These are phyloP conservation scores for Drosophila pegasa DNA, from an alignment of 2,888 invertebrate species.

Conservation along the genomic window DNA sequence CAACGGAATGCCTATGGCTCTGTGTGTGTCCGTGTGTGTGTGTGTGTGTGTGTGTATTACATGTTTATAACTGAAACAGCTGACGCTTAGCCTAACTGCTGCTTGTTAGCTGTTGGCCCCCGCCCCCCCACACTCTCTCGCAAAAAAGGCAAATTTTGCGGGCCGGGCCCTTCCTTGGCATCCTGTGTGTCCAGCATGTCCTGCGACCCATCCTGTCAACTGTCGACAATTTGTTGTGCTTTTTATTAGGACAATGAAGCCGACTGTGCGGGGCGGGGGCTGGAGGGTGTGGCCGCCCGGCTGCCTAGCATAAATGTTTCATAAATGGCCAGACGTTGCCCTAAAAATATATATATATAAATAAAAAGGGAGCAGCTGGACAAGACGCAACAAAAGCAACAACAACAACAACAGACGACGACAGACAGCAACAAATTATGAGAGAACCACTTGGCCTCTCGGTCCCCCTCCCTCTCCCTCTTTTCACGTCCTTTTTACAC, in stretches of 20 bases:
- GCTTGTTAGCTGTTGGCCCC: slow-evolving; percentile 55
- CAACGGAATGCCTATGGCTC: slow-evolving; percentile 35
- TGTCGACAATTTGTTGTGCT: slow-evolving; percentile 77
- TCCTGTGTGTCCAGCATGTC: slow-evolving; percentile 11
- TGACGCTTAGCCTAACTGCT: slow-evolving; percentile 18
- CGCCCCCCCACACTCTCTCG: not conserved
- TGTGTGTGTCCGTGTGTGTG: slow-evolving; percentile 22
- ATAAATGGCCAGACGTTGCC: slow-evolving; percentile 58
- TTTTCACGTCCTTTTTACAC: not conserved
- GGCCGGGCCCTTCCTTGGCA: not conserved
- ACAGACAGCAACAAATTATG: slow-evolving; percentile 56
- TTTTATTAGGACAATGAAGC: slow-evolving; percentile 67
- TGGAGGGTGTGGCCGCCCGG: slow-evolving; percentile 11
- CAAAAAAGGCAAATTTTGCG: slow-evolving; percentile 51
- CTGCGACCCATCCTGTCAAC: slow-evolving; percentile 52
- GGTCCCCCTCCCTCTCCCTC: not conserved
- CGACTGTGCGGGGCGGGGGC: not conserved
- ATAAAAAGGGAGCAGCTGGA: slow-evolving; percentile 6
- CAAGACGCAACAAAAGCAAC: slow-evolving; percentile 4
- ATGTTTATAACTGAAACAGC: slow-evolving; percentile 38
- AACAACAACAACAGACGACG: slow-evolving; percentile 2
- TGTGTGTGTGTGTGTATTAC: slow-evolving; percentile 33
- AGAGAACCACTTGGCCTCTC: slow-evolving; percentile 42
- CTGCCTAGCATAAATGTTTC: slow-evolving; percentile 72
- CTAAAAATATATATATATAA: slow-evolving; percentile 4